Conservation (phyloP, 2,113 vertebrate genomes). For the Hippocampus guttulatus region DNA sequence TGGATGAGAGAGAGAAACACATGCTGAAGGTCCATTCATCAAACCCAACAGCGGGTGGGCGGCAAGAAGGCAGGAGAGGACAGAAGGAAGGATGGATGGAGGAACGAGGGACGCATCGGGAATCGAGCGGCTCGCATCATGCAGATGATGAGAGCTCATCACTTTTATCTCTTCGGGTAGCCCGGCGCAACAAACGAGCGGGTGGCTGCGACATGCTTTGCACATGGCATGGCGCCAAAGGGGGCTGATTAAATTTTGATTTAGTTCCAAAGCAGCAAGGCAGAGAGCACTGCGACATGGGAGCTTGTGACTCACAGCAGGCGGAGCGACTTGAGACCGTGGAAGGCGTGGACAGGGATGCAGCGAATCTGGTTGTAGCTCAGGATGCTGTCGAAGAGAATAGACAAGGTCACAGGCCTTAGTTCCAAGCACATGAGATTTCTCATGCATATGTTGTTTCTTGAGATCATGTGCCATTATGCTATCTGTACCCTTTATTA, state of each 20-base stretch:
- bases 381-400: conserved; percentile 77
- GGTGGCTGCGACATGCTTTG: conserved; percentile 30
- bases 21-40: conserved; percentile 68
- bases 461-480: not conserved
- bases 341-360: conserved; percentile 86
- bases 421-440: not conserved
- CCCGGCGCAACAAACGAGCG: conserved; percentile 42
- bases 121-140: conserved; percentile 22
- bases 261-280: conserved; percentile 30
- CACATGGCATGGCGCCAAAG: conserved; percentile 25
- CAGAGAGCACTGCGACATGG: conserved; percentile 39
- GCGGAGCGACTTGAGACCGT: conserved; percentile 85
- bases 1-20: conserved; percentile 66
- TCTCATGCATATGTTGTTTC: too few relatives aligned
- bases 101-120: conserved; percentile 5
- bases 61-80: conserved; percentile 21
- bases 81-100: conserved; percentile 17
- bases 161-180: conserved; percentile 44
- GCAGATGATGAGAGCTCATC: conserved; percentile 47
- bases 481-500: not conserved
- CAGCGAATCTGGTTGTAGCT: conserved; percentile 94
- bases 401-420: conserved; percentile 23
- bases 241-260: conserved; percentile 53
- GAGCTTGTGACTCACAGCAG: conserved; percentile 83
- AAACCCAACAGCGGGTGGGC: conserved; percentile 54